Evolutionary conservation across 2,113 vertebrate species (phyloP), one percentile per base, ranked within the genome.

Genomic region (Dicerorhinus sumatrensis): DNA sequence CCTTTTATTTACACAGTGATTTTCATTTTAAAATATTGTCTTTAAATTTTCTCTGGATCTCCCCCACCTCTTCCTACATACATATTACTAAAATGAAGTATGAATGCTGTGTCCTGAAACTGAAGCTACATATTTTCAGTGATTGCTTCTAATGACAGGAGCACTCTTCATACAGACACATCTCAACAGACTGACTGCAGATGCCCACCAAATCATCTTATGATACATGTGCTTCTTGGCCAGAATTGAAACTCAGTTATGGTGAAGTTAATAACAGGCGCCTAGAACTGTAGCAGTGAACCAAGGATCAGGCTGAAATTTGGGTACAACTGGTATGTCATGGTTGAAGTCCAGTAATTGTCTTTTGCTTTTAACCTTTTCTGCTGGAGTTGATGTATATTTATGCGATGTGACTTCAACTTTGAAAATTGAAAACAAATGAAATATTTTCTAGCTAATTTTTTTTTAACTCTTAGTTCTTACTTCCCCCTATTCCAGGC

Each of bases 31-130:
- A 89, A 96, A 91, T n/a, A 73, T 29, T 65, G 42, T 6, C 25
- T 88, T 62, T 39, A 36, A 89, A 65, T 14, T 93, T 72, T 97
- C 76, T 93, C 93, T 94, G 77, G 29, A 21, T 27, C 21, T 65
- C 39, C 48, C 23, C 20, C 18, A 16, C 17, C 20, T 33, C 36
- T 75, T 94, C 25, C 46, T 79, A 23, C 7, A 27, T 21, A 6
- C 8, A 2, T 79, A 56, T 84, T 13, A 80, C 36, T 79, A n/a
- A 92, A 17, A 42, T 42, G 14, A 90, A 77, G 25, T 21, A n/a
- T 77, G 48, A 62, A n/a, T 83, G 46, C 42, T 89, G 65, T 21
- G 36, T n/a, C 33, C 16, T 11, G 67, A 88, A 72, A 58, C 27
- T 4, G 60, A 89, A 62, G 77, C 88, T 72, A 18, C 12, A 0